phyloP scores from a whole-genome alignment of 1,140 invertebrate species.

The Caenorhabditis latens region DNA sequence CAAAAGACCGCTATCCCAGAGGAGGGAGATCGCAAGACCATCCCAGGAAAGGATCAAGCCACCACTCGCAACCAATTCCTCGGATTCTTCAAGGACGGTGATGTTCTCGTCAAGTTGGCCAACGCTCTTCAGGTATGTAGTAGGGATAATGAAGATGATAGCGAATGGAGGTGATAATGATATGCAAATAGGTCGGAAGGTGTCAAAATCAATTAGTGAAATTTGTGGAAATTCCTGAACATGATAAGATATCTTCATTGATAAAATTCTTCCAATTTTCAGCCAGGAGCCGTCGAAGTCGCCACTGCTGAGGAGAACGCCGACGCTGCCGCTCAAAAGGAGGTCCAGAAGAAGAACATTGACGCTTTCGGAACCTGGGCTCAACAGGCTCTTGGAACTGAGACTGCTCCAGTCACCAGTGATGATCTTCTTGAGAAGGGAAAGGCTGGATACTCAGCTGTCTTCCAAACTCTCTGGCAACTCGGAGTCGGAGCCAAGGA shows the following conservation, averaged over 20 bases:
- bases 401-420: conserved; percentile 56
- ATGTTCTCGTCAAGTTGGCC: conserved; percentile 69
- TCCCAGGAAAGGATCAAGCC: conserved; percentile 68
- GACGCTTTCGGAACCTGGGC: conserved; percentile 71
- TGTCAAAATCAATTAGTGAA: conserved; percentile 24
- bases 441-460: conserved; percentile 69
- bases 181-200: conserved; percentile 43
- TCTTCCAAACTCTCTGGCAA: conserved; percentile 70
- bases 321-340: conserved; percentile 71
- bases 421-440: conserved; percentile 72
- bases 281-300: conserved; percentile 65
- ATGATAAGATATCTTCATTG: too few species aligned
- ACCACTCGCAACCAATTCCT: conserved; percentile 73
- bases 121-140: conserved; percentile 67
- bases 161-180: conserved; percentile 17
- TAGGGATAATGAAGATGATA: not conserved
- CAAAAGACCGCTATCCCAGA: conserved; percentile 67
- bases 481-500: conserved; percentile 68
- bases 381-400: conserved; percentile 67
- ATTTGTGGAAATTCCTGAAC: not conserved
- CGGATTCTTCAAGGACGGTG: conserved; percentile 68
- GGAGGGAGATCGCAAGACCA: conserved; percentile 64
- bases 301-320: conserved; percentile 65
- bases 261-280: not conserved
- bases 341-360: conserved; percentile 69